phyloP scores from a whole-genome alignment of 2,113 vertebrate genomes.

The Sebastes fasciatus region DNA sequence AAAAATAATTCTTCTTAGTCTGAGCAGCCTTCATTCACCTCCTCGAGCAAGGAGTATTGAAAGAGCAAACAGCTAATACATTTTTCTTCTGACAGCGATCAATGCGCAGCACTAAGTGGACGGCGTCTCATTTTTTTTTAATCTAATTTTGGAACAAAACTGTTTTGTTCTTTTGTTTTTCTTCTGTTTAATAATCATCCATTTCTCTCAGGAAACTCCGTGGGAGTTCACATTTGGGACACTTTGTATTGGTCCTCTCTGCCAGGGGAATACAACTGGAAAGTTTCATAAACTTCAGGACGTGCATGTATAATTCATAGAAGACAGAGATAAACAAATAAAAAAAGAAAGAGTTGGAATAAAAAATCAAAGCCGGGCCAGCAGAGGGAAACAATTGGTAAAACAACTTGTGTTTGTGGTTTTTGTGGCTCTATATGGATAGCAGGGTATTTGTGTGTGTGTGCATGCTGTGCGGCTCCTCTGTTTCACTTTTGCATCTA shows the following conservation, averaged over 20 bases:
- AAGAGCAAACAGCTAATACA: not conserved
- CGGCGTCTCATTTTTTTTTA: not conserved
- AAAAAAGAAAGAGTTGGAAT: not conserved
- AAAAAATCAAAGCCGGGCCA: not conserved
- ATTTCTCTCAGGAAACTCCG: not conserved
- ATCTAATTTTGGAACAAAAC: slow-evolving; percentile 9
- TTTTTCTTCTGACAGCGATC: not conserved
- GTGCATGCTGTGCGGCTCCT: not conserved
- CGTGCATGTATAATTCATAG: slow-evolving; percentile 70
- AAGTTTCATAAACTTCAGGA: slow-evolving; percentile 48
- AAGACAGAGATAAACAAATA: slow-evolving; percentile 42
- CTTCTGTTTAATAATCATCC: slow-evolving; percentile 10
- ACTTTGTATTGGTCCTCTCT: slow-evolving; percentile 33
- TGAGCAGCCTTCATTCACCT: not conserved
- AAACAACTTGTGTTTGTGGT: slow-evolving; percentile 43
- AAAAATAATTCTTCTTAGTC: not conserved
- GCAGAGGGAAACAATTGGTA: slow-evolving; percentile 29
- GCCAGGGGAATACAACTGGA: slow-evolving; percentile 28
- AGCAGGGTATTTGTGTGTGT: not conserved
- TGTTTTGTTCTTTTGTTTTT: slow-evolving; percentile 6
- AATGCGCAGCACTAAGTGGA: not conserved
- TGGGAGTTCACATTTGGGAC: slow-evolving; percentile 25
- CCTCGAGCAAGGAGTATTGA: not conserved
- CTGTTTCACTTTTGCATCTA: slow-evolving; percentile 42
- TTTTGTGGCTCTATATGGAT: not conserved